Evolutionary conservation across 2,888 invertebrate species (phyloP), one percentile per base, ranked within the genome.

Genomic region (Gibbula magus): DNA sequence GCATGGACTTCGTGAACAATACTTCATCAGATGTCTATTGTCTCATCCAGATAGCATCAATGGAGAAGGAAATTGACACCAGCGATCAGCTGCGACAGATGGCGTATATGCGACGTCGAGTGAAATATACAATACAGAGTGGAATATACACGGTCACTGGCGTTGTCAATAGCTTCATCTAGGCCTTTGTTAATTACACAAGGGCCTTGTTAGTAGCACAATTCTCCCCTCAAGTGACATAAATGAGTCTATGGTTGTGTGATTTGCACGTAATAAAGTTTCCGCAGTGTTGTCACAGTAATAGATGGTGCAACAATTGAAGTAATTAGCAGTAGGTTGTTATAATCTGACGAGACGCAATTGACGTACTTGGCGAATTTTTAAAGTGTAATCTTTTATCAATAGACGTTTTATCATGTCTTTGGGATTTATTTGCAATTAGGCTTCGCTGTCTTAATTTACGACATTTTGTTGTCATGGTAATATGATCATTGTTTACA

Each of bases 11-110:
- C 3, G 35, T 35, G 39, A 10, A 70, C 70, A 70, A 20, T 70
- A 39, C 32, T 35, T 70, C 70, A 70, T 70, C 70, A 70, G 70
- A 70, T 70, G 39, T n/a, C 70, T 32, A 70, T 70, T 70, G 70
- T 35, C 70, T 32, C 29, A 32, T 25, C 35, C 70, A 35, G 70
- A 70, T 70, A 32, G 20, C 5, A 20, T 39, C 35, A 20, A 35
- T 35, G 35, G 39, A 70, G 35, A n/a, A 70, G n/a, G 39, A 70
- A 32, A 70, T 70, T 70, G 70, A 70, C 70, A 70, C 39, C n/a
- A n/a, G 16, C 70, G 70, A 70, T 70, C 70, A 35, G 70, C 20
- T 35, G 35, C 70, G 70, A 70, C 70, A 70, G 70, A 70, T 70
- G 70, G 32, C 61, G 29, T 61, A 61, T 25, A 25, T 16, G 3